phyloP scores from a whole-genome alignment of 1,140 invertebrate genomes.

The Papilio polyxenes region DNA sequence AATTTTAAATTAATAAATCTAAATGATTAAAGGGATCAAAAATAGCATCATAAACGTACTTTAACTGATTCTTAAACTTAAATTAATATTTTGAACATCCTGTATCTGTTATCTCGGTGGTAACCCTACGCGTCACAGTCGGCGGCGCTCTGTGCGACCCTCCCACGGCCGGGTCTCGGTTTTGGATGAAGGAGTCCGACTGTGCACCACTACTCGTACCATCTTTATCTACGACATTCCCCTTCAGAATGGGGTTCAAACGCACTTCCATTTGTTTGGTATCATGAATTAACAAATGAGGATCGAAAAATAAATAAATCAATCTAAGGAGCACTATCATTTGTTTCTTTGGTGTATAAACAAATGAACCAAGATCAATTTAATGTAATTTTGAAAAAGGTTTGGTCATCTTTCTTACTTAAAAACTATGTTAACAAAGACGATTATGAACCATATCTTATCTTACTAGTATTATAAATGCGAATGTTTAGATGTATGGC shows the following conservation, averaged over 20 bases:
- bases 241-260: background rate
- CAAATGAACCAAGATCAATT: no score
- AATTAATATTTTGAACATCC: conserved; percentile 39
- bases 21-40: no score
- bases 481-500: no score
- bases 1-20: no score
- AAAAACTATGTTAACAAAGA: no score
- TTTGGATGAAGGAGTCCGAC: conserved; percentile 40
- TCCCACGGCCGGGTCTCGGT: conserved; percentile 43
- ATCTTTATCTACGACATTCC: conserved; percentile 11
- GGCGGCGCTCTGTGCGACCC: conserved; percentile 40
- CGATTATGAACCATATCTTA: no score
- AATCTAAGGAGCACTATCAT: background rate
- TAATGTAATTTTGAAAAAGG: no score
- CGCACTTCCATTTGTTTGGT: background rate
- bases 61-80: no score
- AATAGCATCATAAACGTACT: no score
- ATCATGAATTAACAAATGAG: background rate
- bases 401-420: no score
- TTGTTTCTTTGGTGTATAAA: background rate
- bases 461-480: no score
- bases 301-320: background rate
- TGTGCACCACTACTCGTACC: conserved; percentile 31
- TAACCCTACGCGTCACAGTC: conserved; percentile 47
- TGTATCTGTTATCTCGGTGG: conserved; percentile 45